A percentile compares a stretch with the other conserved stretches of the same genome.
phyloP scores from a whole-genome alignment of 2,888 invertebrate genomes.

The Chirona hameri region DNA sequence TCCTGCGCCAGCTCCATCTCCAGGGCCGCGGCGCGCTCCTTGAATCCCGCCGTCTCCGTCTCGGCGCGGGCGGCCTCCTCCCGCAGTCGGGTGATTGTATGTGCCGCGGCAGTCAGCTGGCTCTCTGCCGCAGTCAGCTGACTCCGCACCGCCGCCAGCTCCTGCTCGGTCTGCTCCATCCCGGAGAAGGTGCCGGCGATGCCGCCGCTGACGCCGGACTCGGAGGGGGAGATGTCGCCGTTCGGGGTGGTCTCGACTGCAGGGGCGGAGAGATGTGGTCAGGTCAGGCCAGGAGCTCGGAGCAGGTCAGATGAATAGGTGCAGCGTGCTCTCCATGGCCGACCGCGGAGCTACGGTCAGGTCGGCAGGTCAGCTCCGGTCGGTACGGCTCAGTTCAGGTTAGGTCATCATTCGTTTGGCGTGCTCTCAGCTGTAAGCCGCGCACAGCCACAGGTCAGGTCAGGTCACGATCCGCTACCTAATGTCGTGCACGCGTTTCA shows the following conservation, averaged over 20 bases:
- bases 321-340: too few relatives aligned
- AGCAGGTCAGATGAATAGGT: too few relatives aligned
- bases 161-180: neutral
- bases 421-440: too few relatives aligned
- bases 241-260: neutral
- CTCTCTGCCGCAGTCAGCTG: neutral
- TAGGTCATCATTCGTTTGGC: too few relatives aligned
- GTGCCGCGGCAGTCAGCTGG: neutral
- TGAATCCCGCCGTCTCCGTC: neutral
- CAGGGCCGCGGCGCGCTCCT: neutral
- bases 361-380: too few relatives aligned
- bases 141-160: neutral
- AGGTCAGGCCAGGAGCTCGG: too few relatives aligned
- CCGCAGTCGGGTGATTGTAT: neutral
- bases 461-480: too few relatives aligned
- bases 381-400: too few relatives aligned
- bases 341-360: too few relatives aligned
- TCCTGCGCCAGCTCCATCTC: neutral
- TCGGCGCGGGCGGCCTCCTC: neutral
- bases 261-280: neutral
- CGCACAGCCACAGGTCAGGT: too few relatives aligned
- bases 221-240: neutral
- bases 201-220: neutral
- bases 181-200: neutral
- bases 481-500: too few relatives aligned